Evolutionary conservation across 2,113 vertebrate species (phyloP), one percentile per base, ranked within the genome.

Genomic region (Eulemur macaco): DNA sequence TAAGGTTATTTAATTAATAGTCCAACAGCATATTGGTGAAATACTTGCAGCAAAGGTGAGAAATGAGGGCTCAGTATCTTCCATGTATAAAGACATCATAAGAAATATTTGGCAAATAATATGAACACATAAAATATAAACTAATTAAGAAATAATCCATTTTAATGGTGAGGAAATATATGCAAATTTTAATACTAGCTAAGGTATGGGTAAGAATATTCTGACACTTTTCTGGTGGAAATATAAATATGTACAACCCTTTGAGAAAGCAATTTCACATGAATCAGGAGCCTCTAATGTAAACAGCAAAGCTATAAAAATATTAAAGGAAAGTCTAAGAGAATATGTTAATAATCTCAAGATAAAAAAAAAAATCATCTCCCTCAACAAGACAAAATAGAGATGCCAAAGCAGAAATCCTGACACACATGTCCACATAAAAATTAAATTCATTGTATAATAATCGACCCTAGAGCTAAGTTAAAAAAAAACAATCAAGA

Each of bases 231-330:
- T 73, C 58, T 54, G 5, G 9, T 47, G 1, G 14, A 92, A 73
- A 63, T 83, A 78, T 66, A 89, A 52, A 58, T 31, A 27, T 73
- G 42, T 60, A 56, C 20, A 64, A 37, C 27, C 42, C 47, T 60
- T 81, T 31, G 37, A 92, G 27, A 60, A 60, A 83, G n/a, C 6
- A 86, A 92, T 12, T 80, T 54, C 27, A 45, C 29, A 45, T 80
- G 56, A 96, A 42, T 69, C 47, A 45, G 21, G 17, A 90, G 34
- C 17, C 78, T 58, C 60, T 86, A 71, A 42, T 34, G 8, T 76
- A 82, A 92, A 54, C 37, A 69, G 83, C 34, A 80, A 80, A 80
- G 63, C 29, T 86, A 13, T 90, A 87, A 86, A 89, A 90, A 58
- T 50, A 94, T 66, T 66, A 92, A 0, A 92, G 74, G 74, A 74